Conservation (phyloP, 2,113 vertebrate genomes). For the Geothlypis trichas region DNA sequence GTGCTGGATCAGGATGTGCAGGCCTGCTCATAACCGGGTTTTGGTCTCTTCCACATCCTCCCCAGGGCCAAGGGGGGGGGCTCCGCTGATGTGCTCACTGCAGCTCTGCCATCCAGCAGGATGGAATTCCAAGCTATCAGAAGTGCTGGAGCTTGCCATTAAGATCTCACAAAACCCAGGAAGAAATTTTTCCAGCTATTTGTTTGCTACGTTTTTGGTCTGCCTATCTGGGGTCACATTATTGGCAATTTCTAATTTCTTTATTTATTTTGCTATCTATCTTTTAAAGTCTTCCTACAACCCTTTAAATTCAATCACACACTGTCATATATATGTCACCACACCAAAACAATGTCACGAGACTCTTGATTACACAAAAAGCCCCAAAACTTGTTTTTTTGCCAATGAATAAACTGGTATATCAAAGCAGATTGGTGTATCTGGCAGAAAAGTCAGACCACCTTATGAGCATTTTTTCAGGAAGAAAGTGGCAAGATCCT, state of each 20-base stretch:
- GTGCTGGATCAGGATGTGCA: not conserved
- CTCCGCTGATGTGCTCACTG: not conserved
- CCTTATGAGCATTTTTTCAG: not conserved
- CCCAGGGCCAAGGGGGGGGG: not conserved
- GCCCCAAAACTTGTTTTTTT: not conserved
- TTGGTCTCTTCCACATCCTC: not conserved
- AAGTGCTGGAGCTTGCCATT: not conserved
- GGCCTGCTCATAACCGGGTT: accelerated
- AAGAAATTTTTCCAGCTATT: not conserved
- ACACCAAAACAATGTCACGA: not conserved
- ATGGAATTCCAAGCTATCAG: not conserved
- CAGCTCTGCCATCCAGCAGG: not conserved
- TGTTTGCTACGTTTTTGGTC: accelerated
- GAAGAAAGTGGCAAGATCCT: not conserved
- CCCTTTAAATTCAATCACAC: not conserved
- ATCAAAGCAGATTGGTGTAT: not conserved
- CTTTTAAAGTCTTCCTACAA: not conserved
- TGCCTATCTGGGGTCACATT: not conserved
- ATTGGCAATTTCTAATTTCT: not conserved
- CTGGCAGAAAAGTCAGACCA: not conserved
- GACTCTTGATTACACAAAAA: not conserved
- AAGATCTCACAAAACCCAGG: not conserved
- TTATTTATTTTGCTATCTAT: not conserved
- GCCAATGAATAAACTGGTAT: not conserved
- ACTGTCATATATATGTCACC: not conserved